Percentiles rank a stretch among this genome's conserved stretches.
Conservation (phyloP, 2,888 invertebrate species). For the Sarcophaga variegata region DNA sequence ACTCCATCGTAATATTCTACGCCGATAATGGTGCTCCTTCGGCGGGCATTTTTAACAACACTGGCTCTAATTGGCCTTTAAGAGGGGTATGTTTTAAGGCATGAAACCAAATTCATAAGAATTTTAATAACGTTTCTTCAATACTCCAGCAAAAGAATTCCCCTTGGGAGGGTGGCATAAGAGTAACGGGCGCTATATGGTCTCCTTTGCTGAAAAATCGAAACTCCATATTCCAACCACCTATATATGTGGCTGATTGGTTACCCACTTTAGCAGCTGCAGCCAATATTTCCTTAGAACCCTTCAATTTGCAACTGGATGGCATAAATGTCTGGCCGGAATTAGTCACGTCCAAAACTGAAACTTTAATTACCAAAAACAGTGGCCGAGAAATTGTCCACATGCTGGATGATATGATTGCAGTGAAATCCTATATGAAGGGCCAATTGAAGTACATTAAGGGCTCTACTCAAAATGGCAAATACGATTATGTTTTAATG, state of each 20-base stretch:
- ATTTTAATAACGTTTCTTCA: not conserved
- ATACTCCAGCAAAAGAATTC: constrained; percentile 87
- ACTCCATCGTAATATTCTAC: constrained; percentile 92
- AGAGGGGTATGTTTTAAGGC: constrained; percentile 84
- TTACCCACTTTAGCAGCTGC: constrained; percentile 86
- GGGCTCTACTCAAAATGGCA: constrained; percentile 76
- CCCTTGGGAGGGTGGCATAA: constrained; percentile 94
- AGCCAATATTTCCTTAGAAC: constrained; percentile 74
- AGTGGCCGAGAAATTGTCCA: constrained; percentile 85
- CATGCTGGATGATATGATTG: constrained; percentile 87
- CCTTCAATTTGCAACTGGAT: constrained; percentile 82
- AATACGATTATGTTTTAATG: constrained; percentile 74
- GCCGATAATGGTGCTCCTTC: constrained; percentile 95
- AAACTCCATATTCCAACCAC: constrained; percentile 84
- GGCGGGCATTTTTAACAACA: constrained; percentile 87
- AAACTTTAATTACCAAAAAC: not conserved
- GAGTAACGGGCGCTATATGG: constrained; percentile 90
- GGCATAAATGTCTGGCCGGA: constrained; percentile 88
- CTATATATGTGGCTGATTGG: constrained; percentile 93
- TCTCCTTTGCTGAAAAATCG: constrained; percentile 84
- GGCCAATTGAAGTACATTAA: constrained; percentile 78
- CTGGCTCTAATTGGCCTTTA: constrained; percentile 90
- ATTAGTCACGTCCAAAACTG: constrained; percentile 77
- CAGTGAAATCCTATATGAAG: constrained; percentile 73
- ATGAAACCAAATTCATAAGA: constrained; percentile 41